Evolutionary conservation across 1,140 invertebrate species (phyloP).

Genomic region (Ostrea edulis): DNA sequence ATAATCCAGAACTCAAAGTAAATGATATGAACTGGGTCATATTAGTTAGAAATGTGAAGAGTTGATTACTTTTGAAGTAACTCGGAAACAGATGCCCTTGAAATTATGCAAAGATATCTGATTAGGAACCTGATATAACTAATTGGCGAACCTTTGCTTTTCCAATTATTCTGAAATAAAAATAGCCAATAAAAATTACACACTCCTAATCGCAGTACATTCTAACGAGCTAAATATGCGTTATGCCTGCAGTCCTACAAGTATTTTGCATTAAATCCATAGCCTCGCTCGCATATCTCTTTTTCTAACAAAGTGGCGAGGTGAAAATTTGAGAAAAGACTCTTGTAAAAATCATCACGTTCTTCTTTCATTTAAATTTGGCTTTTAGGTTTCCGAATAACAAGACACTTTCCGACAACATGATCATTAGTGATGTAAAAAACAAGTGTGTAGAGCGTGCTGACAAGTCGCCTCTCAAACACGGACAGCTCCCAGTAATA

Average conservation of each 20-base stretch:
- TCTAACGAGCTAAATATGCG: not conserved
- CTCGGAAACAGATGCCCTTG: not conserved
- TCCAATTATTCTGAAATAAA: not conserved
- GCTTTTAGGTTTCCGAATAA: not conserved
- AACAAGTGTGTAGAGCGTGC: not conserved
- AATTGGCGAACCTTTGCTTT: not conserved
- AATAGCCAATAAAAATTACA: conserved; percentile 11
- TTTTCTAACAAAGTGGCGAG: not conserved
- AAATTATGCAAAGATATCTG: not conserved
- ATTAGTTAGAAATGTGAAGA: not conserved
- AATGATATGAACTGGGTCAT: not conserved
- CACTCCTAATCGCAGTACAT: not conserved
- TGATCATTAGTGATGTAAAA: not conserved
- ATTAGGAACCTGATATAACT: not conserved
- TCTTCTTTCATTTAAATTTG: not conserved
- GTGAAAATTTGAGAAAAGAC: conserved; percentile 14
- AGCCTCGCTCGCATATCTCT: not conserved
- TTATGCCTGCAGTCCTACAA: not conserved
- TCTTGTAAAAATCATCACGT: not conserved
- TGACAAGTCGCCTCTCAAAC: not conserved
- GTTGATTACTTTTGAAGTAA: not conserved
- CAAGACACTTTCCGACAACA: not conserved
- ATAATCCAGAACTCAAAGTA: no score
- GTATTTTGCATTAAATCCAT: not conserved
- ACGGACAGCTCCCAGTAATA: not conserved